Conservation (phyloP, 2,797 vertebrate genomes). For the Todus mexicanus region DNA sequence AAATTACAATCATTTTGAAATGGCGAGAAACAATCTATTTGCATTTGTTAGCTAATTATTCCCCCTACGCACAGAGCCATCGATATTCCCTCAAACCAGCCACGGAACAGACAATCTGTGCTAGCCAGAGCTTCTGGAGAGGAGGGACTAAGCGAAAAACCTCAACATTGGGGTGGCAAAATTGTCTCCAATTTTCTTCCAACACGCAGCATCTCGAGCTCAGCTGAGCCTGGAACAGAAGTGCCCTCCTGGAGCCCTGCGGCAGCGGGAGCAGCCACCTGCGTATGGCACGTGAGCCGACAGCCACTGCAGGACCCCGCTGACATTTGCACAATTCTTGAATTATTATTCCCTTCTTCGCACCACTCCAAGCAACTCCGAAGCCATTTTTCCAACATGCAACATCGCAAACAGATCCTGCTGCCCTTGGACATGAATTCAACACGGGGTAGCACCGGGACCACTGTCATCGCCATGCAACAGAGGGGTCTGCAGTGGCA, state of each 20-base stretch:
- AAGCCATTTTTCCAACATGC: not conserved
- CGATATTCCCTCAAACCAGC: slow-evolving; percentile 15
- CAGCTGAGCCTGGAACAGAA: not conserved
- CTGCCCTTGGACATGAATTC: not conserved
- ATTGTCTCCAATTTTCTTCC: not conserved
- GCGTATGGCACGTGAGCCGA: not conserved
- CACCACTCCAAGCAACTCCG: not conserved
- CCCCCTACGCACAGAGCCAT: slow-evolving; percentile 51
- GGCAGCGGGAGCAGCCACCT: not conserved
- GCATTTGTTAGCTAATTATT: slow-evolving; percentile 56
- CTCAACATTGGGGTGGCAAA: not conserved
- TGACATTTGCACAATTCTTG: not conserved
- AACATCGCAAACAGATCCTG: not conserved
- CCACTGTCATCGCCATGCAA: not conserved
- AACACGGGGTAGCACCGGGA: not conserved
- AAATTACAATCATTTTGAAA: slow-evolving; percentile 54
- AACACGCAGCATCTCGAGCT: not conserved
- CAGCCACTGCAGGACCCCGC: not conserved
- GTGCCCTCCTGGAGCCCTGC: not conserved
- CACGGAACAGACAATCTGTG: slow-evolving; percentile 32
- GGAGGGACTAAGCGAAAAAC: not conserved
- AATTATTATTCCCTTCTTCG: not conserved
- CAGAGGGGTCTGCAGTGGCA: not conserved
- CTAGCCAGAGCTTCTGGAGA: slow-evolving; percentile 27
- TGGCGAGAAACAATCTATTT: slow-evolving; percentile 28